These are phyloP conservation scores for Gobio gobio DNA, from an alignment of 2,113 vertebrate genomes.

Conservation along the genomic window DNA sequence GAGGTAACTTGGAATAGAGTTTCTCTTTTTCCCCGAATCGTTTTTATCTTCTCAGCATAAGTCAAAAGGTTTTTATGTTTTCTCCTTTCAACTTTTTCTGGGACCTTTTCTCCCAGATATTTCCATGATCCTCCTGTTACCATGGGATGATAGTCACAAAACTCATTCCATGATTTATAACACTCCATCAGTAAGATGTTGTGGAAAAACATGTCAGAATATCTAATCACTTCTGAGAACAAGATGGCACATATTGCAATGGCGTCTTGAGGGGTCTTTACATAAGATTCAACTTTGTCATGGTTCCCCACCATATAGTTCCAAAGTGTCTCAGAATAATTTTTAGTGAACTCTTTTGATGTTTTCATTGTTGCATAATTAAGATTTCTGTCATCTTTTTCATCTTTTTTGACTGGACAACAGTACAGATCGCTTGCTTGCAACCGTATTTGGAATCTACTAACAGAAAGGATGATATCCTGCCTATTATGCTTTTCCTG, in stretches of 20 bases:
- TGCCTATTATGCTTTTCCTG: background rate
- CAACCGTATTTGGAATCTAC: background rate
- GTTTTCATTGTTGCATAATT: background rate
- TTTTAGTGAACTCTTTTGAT: background rate
- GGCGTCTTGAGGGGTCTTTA: slow-evolving; percentile 5
- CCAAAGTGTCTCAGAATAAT: background rate
- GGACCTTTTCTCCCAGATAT: background rate
- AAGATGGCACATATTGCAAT: slow-evolving; percentile 8
- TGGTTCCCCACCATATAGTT: slow-evolving; percentile 17
- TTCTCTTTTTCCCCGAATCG: background rate
- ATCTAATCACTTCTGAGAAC: slow-evolving; percentile 42
- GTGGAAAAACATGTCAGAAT: slow-evolving; percentile 42
- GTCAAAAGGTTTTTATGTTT: background rate
- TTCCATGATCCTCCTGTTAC: slow-evolving; percentile 36
- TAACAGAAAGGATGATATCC: background rate
- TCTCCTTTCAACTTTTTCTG: slow-evolving; percentile 6
- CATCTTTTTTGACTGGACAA: background rate
- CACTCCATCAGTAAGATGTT: background rate
- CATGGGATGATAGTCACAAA: slow-evolving; percentile 34
- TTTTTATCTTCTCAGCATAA: background rate
- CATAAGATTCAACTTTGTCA: background rate
- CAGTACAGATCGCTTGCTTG: slow-evolving; percentile 7
- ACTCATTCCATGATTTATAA: background rate
- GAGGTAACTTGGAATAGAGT: background rate
- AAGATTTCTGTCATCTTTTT: background rate